Base-by-base conservation (phyloP, 37 sponge, comb jelly and placozoan genomes). In the Amphimedon queenslandica region DNA sequence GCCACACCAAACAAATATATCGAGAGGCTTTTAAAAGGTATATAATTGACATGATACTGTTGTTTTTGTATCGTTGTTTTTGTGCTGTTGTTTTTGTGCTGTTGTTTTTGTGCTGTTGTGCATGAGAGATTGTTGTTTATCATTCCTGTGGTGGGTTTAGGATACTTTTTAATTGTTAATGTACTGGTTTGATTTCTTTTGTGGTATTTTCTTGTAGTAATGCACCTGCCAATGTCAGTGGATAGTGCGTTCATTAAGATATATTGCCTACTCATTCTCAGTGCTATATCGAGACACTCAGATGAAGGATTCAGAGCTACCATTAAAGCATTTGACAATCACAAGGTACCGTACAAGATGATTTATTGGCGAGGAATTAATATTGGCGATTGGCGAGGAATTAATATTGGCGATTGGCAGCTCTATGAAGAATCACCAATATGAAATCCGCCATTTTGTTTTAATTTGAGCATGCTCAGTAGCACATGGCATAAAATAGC, bases 291-390 rank as follows among this genome's bases (percentile, higher is more conserved):
- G 35, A 57, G 73, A 60, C 77, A 80, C 36, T 84, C 84, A 13
- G 75, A 89, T 38, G 76, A 76, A 33, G 91, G 91, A 16, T 82
- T 85, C 47, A 75, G 70, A 13, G 61, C 83, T 8, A 80, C 77
- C 1, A 32, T 90, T n/a, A 66, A 81, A 30, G 78, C 85, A 24
- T 70, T 90, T 32, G 66, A 84, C 23, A 38, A 71, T 39, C 75
- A 65, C 63, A 87, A 81, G 78, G 88, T 87, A 74, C 53, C 18
- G 42, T n/a, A n/a, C n/a, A n/a, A n/a, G n/a, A n/a, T n/a, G n/a
- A n/a, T n/a, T n/a, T n/a, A n/a, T n/a, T n/a, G n/a, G n/a, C n/a
- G n/a, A n/a, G n/a, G n/a, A n/a, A n/a, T n/a, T n/a, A n/a, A n/a
- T n/a, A n/a, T n/a, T 29, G 30, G 56, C 56, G 51, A 55, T n/a